Base-by-base conservation (phyloP, 2,888 invertebrate genomes). In the Cryptosula pallasiana region DNA sequence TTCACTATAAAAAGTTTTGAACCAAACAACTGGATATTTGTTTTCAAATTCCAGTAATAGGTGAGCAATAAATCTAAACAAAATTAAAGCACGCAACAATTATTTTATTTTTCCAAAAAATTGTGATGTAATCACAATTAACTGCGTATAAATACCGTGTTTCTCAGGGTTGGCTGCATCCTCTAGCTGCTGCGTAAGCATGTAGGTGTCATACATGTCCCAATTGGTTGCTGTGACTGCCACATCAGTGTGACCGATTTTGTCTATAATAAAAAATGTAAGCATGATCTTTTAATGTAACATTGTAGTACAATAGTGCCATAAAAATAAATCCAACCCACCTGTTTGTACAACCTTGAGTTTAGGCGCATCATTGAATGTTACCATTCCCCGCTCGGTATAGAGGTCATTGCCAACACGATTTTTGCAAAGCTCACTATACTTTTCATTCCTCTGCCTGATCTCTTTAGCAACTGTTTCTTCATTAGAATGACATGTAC, bases 121-220 rank as follows among this genome's bases (percentile, higher is more conserved):
- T n/a, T n/a, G n/a, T n/a, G n/a, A n/a, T n/a, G n/a, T n/a, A n/a
- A n/a, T n/a, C n/a, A n/a, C n/a, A n/a, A n/a, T n/a, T n/a, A n/a
- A n/a, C n/a, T n/a, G n/a, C n/a, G n/a, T n/a, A n/a, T n/a, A n/a
- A n/a, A n/a, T 63, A 63, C 63, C 63, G 13, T 63, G 29, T 63
- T 63, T 63, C 2, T 63, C 32, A 16, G 63, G 63, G 32, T 63
- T 63, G 9, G 63, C 29, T 32, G 27, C 70, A 9, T 70, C 70
- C 25, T 70, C 45, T 13, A 70, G 45, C 45, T 54, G 70, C 45
- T 70, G 20, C 3, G 55, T 54, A 5, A 54, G 55, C 45, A 80
- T 76, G 76, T 78, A 84, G 1, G 83, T 81, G 74, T 84, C 84
- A 76, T 80, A 80, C 84, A 84, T 84, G 73, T 83, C 83, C 83